Conservation (phyloP, 2,888 invertebrate genomes). For the Dicranocentrus wangi region DNA sequence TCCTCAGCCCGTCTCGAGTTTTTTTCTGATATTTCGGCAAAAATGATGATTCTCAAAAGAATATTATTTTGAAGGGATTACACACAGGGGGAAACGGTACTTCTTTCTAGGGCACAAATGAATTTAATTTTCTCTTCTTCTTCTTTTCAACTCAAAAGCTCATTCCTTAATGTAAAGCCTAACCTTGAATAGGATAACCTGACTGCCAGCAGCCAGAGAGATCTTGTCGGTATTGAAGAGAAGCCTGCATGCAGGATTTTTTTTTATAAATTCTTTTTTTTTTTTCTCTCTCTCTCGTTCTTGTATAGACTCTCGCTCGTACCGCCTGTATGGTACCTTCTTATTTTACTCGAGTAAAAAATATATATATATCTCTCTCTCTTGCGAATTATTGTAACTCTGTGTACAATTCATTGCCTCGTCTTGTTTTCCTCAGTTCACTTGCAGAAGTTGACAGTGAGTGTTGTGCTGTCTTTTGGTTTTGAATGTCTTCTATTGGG, state of each 20-base stretch:
- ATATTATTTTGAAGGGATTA: slow-evolving; percentile 41
- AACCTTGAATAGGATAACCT: slow-evolving; percentile 60
- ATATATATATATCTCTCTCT: neutral
- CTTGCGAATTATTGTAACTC: slow-evolving; percentile 9
- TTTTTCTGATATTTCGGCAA: slow-evolving; percentile 53
- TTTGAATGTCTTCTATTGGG: too few species aligned
- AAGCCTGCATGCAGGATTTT: slow-evolving; percentile 37
- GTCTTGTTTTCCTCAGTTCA: slow-evolving; percentile 40
- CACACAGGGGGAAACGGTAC: slow-evolving; percentile 47
- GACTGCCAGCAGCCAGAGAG: slow-evolving; percentile 49
- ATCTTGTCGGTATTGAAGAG: slow-evolving; percentile 43
- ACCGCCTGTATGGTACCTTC: slow-evolving; percentile 5
- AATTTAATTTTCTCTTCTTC: slow-evolving; percentile 54
- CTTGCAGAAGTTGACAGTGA: slow-evolving; percentile 56
- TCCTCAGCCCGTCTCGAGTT: slow-evolving; percentile 31
- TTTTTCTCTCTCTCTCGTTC: slow-evolving; percentile 1
- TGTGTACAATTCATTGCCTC: slow-evolving; percentile 35
- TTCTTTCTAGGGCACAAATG: slow-evolving; percentile 58
- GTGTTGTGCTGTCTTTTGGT: too few species aligned
- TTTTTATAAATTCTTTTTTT: too few species aligned
- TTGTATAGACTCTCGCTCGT: slow-evolving; percentile 5
- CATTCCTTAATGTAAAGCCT: slow-evolving; percentile 47
- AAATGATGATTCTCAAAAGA: slow-evolving; percentile 37
- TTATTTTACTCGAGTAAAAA: neutral
- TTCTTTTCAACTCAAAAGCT: slow-evolving; percentile 50